Percentiles rank a stretch among this genome's conserved stretches.
These are phyloP conservation scores for Camptogramma bilineatum DNA, from an alignment of 2,888 invertebrate species.

Conservation along the genomic window DNA sequence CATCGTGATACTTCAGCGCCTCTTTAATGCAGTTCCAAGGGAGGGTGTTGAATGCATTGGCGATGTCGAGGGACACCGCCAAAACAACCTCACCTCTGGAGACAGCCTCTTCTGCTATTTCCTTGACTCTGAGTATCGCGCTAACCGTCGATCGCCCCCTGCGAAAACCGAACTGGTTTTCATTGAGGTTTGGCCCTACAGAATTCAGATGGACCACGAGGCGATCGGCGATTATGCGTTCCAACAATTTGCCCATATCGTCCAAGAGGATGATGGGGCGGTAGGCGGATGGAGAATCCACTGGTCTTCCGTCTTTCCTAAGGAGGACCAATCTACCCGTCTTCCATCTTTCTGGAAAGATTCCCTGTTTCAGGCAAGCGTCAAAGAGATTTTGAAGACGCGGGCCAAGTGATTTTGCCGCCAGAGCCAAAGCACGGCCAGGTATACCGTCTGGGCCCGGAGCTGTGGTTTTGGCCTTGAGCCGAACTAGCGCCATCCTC, in stretches of 20 bases:
- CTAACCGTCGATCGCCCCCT: slow-evolving; percentile 7
- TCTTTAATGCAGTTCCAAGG: background rate
- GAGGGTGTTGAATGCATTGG: background rate
- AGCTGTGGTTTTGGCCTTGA: background rate
- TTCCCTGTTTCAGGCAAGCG: background rate
- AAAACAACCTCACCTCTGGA: background rate
- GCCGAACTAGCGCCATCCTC: background rate
- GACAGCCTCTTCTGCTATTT: background rate
- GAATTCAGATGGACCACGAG: background rate
- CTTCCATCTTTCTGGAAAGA: background rate
- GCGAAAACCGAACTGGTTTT: slow-evolving; percentile 6
- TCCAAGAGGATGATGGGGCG: background rate
- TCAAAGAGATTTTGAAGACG: background rate
- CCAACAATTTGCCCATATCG: background rate
- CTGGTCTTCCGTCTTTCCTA: background rate
- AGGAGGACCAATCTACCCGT: background rate
- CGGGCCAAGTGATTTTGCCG: background rate
- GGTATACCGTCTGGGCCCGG: background rate
- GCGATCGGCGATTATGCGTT: background rate
- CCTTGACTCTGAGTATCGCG: background rate
- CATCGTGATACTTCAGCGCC: background rate
- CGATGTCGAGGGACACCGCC: background rate
- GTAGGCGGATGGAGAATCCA: background rate
- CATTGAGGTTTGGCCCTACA: background rate
- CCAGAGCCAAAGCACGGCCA: background rate